These are phyloP conservation scores for Diorhabda elongata DNA, from an alignment of 1,140 invertebrate species.

Conservation along the genomic window DNA sequence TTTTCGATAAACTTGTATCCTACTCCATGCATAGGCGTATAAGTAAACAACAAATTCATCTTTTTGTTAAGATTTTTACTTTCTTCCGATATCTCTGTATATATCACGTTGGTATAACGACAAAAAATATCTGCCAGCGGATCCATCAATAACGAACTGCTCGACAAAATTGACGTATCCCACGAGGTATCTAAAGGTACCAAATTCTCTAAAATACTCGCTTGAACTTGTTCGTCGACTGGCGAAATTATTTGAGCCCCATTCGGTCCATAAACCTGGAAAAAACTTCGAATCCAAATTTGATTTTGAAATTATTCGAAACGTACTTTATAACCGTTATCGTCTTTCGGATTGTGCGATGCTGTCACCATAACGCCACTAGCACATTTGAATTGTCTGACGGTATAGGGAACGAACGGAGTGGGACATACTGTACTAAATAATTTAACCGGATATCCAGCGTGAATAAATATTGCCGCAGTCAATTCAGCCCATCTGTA, in stretches of 20 bases:
- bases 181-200: constrained; percentile 66
- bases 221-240: constrained; percentile 84
- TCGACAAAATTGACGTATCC: constrained; percentile 51
- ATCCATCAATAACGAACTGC: constrained; percentile 52
- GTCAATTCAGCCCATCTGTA: constrained; percentile 87
- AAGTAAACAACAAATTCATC: constrained; percentile 69
- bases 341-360: constrained; percentile 97
- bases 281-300: constrained; percentile 5
- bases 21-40: constrained; percentile 98
- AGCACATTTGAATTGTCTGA: constrained; percentile 64
- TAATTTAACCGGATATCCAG: constrained; percentile 77
- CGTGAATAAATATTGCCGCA: constrained; percentile 75
- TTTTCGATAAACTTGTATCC: constrained; percentile 75
- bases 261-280: constrained; percentile 85
- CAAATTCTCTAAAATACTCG: constrained; percentile 73
- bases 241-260: constrained; percentile 95
- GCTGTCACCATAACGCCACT: constrained; percentile 96
- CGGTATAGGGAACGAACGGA: constrained; percentile 86
- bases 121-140: constrained; percentile 58
- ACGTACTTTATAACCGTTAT: constrained; percentile 92
- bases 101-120: constrained; percentile 62
- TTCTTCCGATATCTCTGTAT: constrained; percentile 51
- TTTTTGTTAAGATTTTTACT: constrained; percentile 56
- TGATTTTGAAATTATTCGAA: not conserved
- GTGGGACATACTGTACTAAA: constrained; percentile 83